Percentiles rank a stretch among this genome's conserved stretches.
phyloP scores from a whole-genome alignment of 2,797 vertebrate species.

The Brachyrhaphis roseni region DNA sequence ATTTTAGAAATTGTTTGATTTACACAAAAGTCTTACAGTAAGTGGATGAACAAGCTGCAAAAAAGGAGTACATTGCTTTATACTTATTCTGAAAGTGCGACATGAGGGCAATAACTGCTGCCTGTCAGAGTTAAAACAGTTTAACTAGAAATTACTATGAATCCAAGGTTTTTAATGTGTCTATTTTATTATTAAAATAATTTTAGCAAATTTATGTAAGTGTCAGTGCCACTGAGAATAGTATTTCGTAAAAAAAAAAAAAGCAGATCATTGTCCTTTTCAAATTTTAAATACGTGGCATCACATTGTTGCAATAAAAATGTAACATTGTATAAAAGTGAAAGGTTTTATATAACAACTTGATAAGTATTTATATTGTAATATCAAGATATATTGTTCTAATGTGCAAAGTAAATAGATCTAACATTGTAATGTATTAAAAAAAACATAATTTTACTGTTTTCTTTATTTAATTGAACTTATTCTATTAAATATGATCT shows the following conservation, averaged over 20 bases:
- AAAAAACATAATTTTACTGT: not conserved
- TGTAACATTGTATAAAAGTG: not conserved
- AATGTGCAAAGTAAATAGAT: not conserved
- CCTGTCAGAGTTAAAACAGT: not conserved
- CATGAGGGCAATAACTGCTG: not conserved
- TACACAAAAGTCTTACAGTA: conserved; percentile 26
- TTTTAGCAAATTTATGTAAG: not conserved
- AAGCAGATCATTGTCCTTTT: not conserved
- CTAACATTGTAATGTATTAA: not conserved
- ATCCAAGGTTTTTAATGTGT: not conserved
- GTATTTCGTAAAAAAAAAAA: not conserved
- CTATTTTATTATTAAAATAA: not conserved
- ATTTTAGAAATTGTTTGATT: conserved; percentile 44
- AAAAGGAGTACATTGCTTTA: conserved; percentile 4
- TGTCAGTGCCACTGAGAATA: not conserved
- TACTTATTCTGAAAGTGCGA: not conserved
- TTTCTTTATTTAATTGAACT: not conserved
- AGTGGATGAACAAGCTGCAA: conserved; percentile 13
- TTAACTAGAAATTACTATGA: not conserved
- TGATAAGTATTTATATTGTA: not conserved
- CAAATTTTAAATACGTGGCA: not conserved
- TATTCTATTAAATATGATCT: not conserved
- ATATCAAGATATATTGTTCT: not conserved
- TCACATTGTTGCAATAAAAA: not conserved
- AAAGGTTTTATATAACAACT: not conserved